These are phyloP conservation scores for Bubo blakistoni DNA, from an alignment of 2,113 vertebrate species.

Conservation along the genomic window DNA sequence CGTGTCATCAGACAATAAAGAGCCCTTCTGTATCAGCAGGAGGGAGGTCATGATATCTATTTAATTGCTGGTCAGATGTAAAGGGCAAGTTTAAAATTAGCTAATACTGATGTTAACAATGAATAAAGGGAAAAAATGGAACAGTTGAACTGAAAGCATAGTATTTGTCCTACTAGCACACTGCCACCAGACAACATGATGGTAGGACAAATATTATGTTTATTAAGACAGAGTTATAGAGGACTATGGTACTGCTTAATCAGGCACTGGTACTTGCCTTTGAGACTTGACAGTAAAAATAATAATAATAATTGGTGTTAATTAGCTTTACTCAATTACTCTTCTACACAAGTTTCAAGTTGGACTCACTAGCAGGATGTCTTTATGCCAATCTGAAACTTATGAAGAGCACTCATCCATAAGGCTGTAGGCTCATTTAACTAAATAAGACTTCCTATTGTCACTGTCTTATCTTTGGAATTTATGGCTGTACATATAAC, in stretches of 20 bases:
- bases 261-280: neutral
- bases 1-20: neutral
- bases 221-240: neutral
- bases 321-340: neutral
- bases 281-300: neutral
- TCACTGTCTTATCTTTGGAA: neutral
- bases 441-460: neutral
- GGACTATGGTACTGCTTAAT: neutral
- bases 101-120: neutral
- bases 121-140: neutral
- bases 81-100: neutral
- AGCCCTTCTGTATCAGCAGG: neutral
- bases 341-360: neutral
- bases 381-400: neutral
- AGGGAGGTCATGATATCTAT: neutral
- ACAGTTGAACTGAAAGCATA: neutral
- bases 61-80: neutral
- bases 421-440: neutral
- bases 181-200: neutral
- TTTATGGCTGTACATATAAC: neutral
- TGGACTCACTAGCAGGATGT: neutral
- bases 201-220: neutral
- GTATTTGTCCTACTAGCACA: neutral
- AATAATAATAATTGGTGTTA: neutral
- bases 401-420: neutral